A percentile compares a stretch with the other conserved stretches of the same genome.
Conservation (phyloP, 2,797 vertebrate species). For the Crax fasciolata region DNA sequence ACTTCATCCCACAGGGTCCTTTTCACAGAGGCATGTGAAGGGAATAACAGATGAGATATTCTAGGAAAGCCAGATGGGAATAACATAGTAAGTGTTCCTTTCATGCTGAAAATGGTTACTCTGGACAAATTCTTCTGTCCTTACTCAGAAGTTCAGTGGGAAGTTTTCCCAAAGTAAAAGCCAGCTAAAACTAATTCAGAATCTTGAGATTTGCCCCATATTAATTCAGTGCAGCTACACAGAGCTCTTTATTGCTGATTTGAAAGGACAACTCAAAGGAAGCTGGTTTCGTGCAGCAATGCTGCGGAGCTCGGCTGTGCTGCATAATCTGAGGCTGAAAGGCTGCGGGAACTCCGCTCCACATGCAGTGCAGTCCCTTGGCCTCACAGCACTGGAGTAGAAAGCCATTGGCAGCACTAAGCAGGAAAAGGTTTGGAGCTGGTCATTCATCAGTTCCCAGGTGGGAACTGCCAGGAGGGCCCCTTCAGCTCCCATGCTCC, state of each 20-base stretch:
- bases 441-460: neutral
- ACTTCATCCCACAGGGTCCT: conserved; percentile 69
- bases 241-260: neutral
- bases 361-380: rapidly evolving
- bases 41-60: conserved; percentile 77
- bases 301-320: neutral
- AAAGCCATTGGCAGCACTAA: neutral
- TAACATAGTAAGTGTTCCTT: conserved; percentile 72
- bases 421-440: neutral
- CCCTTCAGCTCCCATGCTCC: neutral
- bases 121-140: conserved; percentile 67
- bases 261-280: conserved; percentile 6
- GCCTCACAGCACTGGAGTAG: neutral
- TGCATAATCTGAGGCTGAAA: neutral
- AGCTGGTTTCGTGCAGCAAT: neutral
- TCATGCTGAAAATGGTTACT: conserved; percentile 73
- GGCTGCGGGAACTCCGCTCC: neutral
- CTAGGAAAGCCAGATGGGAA: conserved; percentile 76
- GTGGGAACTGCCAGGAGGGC: neutral
- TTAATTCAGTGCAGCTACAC: conserved; percentile 24
- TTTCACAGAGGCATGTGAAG: conserved; percentile 70
- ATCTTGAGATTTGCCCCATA: conserved; percentile 27
- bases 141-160: conserved; percentile 69
- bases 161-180: conserved; percentile 67
- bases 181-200: conserved; percentile 57